Base-by-base conservation (phyloP, 2,113 vertebrate genomes). In the Platycercus adscitus region DNA sequence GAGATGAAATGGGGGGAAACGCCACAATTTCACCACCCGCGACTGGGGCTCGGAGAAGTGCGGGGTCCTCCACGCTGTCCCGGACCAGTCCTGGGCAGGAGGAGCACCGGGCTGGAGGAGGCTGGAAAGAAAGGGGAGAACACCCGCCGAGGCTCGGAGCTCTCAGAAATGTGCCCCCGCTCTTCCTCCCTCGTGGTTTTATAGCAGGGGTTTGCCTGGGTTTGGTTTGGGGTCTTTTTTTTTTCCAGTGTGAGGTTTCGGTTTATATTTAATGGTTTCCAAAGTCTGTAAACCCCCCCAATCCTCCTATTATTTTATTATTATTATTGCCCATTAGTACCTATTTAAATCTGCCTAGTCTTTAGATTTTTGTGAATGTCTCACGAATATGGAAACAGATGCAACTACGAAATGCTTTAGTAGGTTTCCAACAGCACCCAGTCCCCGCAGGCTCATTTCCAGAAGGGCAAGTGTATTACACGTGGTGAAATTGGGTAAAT, bases 321-420 rank as follows among this genome's bases (percentile, higher is more conserved):
- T 15, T 33, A 3, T 28, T 69, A 9, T 33, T 41, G 5, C 2
- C 14, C 13, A 8, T 21, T 41, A 8, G 20, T 39, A 55, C 8
- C 55, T 43, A 20, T 33, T 77, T 55, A 50, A 64, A 28, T 44
- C 0, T 1, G 5, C 0, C 0, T 7, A 4, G 28, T 75, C 69
- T 9, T 9, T 19, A 2, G 10, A 17, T 12, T 89, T 77, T 41
- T 49, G 18, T 29, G 44, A 73, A 8, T 2, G 17, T 2, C 29
- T 49, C 2, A 2, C 1, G 2, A 18, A 9, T 11, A 37, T 3
- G 35, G 11, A 55, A 31, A 8, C 11, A 33, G 28, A 7, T 4
- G 10, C 19, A 60, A 44, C 11, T 5, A 18, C 26, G 20, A 68
- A 86, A 5, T 5, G 10, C 46, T 70, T 47, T 12, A 60, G 26